Evolutionary conservation across 2,797 vertebrate species (phyloP), one percentile per base, ranked within the genome.

Genomic region (Oreochromis mossambicus): DNA sequence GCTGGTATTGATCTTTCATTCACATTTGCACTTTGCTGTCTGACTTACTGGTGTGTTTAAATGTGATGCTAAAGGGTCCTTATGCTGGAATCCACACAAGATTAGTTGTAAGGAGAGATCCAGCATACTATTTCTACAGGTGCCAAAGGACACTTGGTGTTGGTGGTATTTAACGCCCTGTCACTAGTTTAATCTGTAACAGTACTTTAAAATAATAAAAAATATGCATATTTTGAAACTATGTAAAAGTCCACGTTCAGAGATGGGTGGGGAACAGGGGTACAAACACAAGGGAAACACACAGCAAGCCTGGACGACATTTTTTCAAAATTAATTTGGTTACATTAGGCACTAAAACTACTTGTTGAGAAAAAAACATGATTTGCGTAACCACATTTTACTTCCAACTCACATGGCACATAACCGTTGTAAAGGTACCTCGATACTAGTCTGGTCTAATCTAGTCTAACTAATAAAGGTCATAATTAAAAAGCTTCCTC

Each of bases 1-100:
- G 19, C 4, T 34, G 2, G 34, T 79, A 92, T 87, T 87, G 89
- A 91, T 88, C 86, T 87, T 77, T 73, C 26, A 80, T 79, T 82
- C 5, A 58, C 68, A 80, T 32, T 58, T 81, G 75, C 77, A 84
- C 43, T 80, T 51, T 75, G 19, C 14, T 38, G 79, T 83, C 85
- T 63, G 24, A 4, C 68, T 73, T 19, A 48, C 0, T 7, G 0
- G 12, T 38, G 61, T 66, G 61, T 46, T 46, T 46, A 43, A 70
- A 46, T 43, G 21, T 70, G 66, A 1, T 41, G 38, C 5, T 2
- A 17, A 68, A 14, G n/a, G 63, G 13, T 68, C 38, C 21, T 43
- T 26, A 6, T 68, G 8, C 8, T 68, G 63, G 12, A 38, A 41
- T 41, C 36, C 19, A 41, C 19, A 41, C 19, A 14, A 41, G 0